Percentiles rank a stretch among this genome's conserved stretches.
Conservation (phyloP, 2,888 invertebrate genomes). For the Xestia sexstrigata region DNA sequence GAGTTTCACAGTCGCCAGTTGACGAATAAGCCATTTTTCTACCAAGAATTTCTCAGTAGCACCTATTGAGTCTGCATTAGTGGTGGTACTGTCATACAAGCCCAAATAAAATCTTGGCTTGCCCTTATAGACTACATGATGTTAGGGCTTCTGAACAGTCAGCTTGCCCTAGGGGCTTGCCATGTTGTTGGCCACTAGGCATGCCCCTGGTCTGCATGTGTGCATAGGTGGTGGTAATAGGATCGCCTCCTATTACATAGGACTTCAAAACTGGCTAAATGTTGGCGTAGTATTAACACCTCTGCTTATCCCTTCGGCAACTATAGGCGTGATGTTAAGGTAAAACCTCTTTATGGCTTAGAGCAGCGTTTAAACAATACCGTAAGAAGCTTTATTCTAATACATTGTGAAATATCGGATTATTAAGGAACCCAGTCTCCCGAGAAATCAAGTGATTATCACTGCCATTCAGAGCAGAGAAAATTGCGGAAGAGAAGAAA, state of each 20-base stretch:
- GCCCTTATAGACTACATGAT: no score
- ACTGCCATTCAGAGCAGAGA: constrained; percentile 19
- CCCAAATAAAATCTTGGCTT: no score
- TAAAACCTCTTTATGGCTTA: neutral
- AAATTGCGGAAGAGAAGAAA: constrained; percentile 12
- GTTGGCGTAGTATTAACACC: neutral
- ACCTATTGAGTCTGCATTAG: neutral
- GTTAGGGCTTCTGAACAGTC: no score
- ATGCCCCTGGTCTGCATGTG: neutral
- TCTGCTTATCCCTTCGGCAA: neutral
- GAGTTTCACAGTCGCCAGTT: no score
- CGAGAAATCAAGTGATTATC: constrained; percentile 29
- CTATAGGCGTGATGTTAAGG: neutral
- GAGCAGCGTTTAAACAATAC: neutral
- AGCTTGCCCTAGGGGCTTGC: no score
- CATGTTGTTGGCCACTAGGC: no score
- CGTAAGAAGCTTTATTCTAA: neutral
- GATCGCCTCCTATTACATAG: neutral
- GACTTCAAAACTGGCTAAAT: neutral
- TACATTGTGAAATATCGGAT: constrained; percentile 1
- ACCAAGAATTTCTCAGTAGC: neutral
- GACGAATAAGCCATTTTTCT: no score
- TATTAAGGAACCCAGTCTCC: constrained; percentile 7
- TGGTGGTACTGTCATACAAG: no score
- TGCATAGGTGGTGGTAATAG: neutral